Evolutionary conservation across 2,888 invertebrate species (phyloP).

Genomic region (Spodoptera littoralis): DNA sequence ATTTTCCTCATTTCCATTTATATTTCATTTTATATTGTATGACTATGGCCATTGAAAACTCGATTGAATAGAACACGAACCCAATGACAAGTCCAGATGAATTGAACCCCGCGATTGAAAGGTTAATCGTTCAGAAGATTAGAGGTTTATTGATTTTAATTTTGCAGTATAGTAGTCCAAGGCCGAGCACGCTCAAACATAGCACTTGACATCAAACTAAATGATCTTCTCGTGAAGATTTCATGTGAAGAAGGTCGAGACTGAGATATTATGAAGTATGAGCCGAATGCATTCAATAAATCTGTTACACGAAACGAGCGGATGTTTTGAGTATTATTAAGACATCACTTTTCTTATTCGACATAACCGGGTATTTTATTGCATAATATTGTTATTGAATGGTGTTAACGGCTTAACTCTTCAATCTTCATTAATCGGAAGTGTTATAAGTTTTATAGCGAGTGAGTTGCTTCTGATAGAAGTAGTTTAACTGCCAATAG

Average conservation of each 20-base stretch:
- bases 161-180: conserved; percentile 52
- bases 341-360: neutral
- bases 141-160: conserved; percentile 54
- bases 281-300: conserved; percentile 6
- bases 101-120: conserved; percentile 37
- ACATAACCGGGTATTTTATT: neutral
- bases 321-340: conserved; percentile 9
- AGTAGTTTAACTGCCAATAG: too few relatives aligned
- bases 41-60: neutral
- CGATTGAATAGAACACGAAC: conserved; percentile 7
- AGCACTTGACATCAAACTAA: conserved; percentile 54
- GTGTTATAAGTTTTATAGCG: too few relatives aligned
- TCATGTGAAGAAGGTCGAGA: conserved; percentile 43
- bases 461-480: too few relatives aligned
- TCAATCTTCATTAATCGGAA: neutral
- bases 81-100: conserved; percentile 17
- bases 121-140: conserved; percentile 52
- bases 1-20: neutral
- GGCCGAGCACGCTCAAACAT: conserved; percentile 46
- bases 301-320: conserved; percentile 8
- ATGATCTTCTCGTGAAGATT: conserved; percentile 36
- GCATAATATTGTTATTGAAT: neutral
- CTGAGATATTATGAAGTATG: neutral
- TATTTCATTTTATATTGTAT: neutral
- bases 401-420: neutral